Percentiles rank a stretch among this genome's conserved stretches.
These are phyloP conservation scores for Cylas formicarius DNA, from an alignment of 1,140 invertebrate species.

Conservation along the genomic window DNA sequence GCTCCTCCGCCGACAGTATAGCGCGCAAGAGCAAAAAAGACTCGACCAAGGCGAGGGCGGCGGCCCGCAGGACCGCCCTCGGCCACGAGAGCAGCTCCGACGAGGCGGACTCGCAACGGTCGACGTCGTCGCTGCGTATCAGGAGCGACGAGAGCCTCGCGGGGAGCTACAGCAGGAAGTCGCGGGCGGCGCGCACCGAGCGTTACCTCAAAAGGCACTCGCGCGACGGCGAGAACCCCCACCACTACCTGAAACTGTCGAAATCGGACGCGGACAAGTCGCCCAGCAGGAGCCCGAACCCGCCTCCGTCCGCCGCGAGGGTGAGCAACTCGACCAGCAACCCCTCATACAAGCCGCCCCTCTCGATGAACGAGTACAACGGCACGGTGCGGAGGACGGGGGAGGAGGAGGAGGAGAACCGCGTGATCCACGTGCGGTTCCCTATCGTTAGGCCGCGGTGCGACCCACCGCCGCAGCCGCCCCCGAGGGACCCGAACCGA, in stretches of 20 bases:
- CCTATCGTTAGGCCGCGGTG: slow-evolving; percentile 30
- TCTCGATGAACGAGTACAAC: slow-evolving; percentile 35
- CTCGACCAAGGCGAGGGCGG: slow-evolving; percentile 53
- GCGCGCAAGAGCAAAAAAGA: slow-evolving; percentile 50
- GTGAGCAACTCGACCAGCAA: slow-evolving; percentile 35
- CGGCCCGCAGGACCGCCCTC: slow-evolving; percentile 53
- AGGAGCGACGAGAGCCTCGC: slow-evolving; percentile 57
- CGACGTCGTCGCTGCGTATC: slow-evolving; percentile 57
- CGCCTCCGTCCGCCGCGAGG: slow-evolving; percentile 16
- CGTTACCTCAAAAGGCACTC: slow-evolving; percentile 68
- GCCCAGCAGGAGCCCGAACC: slow-evolving; percentile 28
- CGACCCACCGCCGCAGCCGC: slow-evolving; percentile 52
- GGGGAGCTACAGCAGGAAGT: slow-evolving; percentile 45
- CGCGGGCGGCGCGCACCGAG: slow-evolving; percentile 66
- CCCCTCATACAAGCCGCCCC: slow-evolving; percentile 32
- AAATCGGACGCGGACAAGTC: slow-evolving; percentile 35
- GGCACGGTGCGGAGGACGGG: slow-evolving; percentile 16
- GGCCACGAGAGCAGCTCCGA: slow-evolving; percentile 63
- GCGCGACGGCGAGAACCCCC: slow-evolving; percentile 54
- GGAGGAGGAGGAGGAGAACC: slow-evolving; percentile 18
- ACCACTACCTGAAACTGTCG: slow-evolving; percentile 33
- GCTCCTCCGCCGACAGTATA: slow-evolving; percentile 45
- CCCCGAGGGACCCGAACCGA: slow-evolving; percentile 60
- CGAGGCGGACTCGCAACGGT: slow-evolving; percentile 56
- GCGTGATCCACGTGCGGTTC: slow-evolving; percentile 34